These are phyloP conservation scores for Tragelaphus scriptus DNA, from an alignment of 2,113 vertebrate species.

Conservation along the genomic window DNA sequence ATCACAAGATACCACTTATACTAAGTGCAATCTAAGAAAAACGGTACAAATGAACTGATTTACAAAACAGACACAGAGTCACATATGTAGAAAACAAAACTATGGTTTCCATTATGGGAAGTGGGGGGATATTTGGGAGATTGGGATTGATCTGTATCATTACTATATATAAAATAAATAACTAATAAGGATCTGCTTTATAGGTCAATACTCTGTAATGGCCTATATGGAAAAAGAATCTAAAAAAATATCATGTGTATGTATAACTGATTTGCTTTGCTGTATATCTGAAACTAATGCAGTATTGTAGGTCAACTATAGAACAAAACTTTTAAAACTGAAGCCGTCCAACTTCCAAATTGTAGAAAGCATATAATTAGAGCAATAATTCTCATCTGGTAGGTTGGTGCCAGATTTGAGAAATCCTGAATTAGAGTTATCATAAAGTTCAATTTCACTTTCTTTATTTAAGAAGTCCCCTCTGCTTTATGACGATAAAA, in stretches of 20 bases:
- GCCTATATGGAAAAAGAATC: not conserved
- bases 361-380: not conserved
- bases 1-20: not conserved
- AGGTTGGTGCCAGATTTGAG: not conserved
- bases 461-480: not conserved
- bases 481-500: not conserved
- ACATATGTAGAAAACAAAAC: not conserved
- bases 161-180: not conserved
- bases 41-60: not conserved
- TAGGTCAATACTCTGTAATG: not conserved
- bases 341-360: not conserved
- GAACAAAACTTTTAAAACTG: not conserved
- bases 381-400: not conserved
- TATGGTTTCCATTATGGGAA: not conserved
- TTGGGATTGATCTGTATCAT: not conserved
- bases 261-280: not conserved
- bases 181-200: not conserved
- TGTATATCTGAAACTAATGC: not conserved
- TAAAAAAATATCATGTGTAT: not conserved
- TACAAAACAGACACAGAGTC: not conserved
- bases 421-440: not conserved
- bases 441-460: not conserved
- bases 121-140: not conserved
- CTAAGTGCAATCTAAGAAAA: not conserved
- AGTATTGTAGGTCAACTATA: not conserved